Conservation (phyloP, 2,888 invertebrate genomes). For the Synanthedon tipuliformis region DNA sequence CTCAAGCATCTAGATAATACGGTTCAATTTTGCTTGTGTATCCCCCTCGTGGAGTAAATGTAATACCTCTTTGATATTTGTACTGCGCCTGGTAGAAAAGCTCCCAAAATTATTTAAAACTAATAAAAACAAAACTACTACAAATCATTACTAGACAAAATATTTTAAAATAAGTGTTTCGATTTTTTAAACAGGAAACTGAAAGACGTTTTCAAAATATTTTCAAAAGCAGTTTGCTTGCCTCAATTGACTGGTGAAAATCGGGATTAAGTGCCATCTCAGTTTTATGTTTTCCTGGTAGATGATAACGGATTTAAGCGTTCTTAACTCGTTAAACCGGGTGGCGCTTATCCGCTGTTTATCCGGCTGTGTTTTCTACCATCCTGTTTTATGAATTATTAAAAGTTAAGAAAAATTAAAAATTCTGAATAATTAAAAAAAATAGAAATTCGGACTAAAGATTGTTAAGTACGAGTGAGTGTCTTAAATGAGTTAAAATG, state of each 20-base stretch:
- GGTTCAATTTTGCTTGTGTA: background rate
- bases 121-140: background rate
- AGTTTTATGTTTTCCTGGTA: constrained; percentile 46
- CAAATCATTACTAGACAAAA: too few relatives aligned
- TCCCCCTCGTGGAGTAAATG: constrained; percentile 3
- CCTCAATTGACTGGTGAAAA: background rate
- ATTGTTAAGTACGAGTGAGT: too few relatives aligned
- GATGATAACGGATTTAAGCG: constrained; percentile 53
- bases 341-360: constrained; percentile 30
- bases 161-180: too few relatives aligned
- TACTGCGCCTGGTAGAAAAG: constrained; percentile 10
- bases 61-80: constrained; percentile 2
- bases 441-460: background rate
- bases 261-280: constrained; percentile 8
- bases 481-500: too few relatives aligned
- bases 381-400: too few relatives aligned
- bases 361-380: background rate
- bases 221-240: background rate
- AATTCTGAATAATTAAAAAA: background rate
- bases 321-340: constrained; percentile 49
- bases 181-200: too few relatives aligned
- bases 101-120: background rate
- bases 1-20: background rate
- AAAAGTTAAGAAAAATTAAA: background rate
- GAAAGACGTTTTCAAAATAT: too few relatives aligned